A percentile compares a stretch with the other conserved stretches of the same genome.
phyloP scores from a whole-genome alignment of 2,888 invertebrate genomes.

The Caenorhabditis parvicauda region DNA sequence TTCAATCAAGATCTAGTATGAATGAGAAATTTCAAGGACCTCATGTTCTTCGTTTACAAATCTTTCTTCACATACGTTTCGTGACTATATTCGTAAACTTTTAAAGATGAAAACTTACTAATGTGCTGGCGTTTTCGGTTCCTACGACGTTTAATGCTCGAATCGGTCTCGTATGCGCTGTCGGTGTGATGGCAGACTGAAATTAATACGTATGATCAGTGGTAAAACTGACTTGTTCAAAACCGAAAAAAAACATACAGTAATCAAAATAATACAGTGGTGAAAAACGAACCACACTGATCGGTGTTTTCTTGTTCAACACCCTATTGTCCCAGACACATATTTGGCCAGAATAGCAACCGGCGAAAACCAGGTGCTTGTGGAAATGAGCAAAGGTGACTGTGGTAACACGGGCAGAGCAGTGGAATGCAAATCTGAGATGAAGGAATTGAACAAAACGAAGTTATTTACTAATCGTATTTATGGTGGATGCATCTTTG shows the following conservation, averaged over 20 bases:
- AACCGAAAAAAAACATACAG: too few relatives aligned
- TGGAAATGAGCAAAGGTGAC: slow-evolving; percentile 88
- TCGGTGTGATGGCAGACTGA: slow-evolving; percentile 55
- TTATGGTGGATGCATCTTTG: too few relatives aligned
- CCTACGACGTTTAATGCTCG: slow-evolving; percentile 77
- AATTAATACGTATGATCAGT: slow-evolving; percentile 3
- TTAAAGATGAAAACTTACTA: too few relatives aligned
- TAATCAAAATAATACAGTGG: background rate
- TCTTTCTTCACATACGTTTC: too few relatives aligned
- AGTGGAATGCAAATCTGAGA: too few relatives aligned
- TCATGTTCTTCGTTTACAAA: too few relatives aligned
- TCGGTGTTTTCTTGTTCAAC: slow-evolving; percentile 83
- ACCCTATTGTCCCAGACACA: slow-evolving; percentile 98
- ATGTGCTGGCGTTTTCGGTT: slow-evolving; percentile 96
- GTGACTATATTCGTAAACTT: too few relatives aligned
- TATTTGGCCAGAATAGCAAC: slow-evolving; percentile 77
- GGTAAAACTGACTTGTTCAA: background rate
- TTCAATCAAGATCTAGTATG: too few relatives aligned
- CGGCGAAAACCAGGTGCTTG: slow-evolving; percentile 86
- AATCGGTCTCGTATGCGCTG: slow-evolving; percentile 80
- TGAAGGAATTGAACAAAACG: too few relatives aligned
- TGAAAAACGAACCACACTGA: slow-evolving; percentile 70
- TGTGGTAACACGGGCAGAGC: too few relatives aligned
- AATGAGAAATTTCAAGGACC: too few relatives aligned
- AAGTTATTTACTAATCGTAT: too few relatives aligned